Evolutionary conservation across 2,888 invertebrate species (phyloP), one percentile per base, ranked within the genome.

Genomic region (Drosophila mercatorum): DNA sequence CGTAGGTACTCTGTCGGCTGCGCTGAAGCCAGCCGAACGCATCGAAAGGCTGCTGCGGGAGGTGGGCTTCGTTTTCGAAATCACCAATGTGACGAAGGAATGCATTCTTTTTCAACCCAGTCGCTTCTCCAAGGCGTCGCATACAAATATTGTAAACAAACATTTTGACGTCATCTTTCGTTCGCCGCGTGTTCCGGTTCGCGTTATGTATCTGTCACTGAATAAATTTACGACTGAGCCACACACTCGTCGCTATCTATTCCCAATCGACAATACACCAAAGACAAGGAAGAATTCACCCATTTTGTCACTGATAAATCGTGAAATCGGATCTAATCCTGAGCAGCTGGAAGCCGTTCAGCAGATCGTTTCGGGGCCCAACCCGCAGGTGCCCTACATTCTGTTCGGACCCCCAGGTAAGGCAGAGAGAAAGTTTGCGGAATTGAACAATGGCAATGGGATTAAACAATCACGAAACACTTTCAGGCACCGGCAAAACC

Each of bases 331-430:
- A 52, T 75, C 78, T 0, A 96, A 96, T 91, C 72, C 88, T 0
- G 94, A 95, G 80, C 96, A 97, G 86, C 93, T 93, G 75, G 93
- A 93, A 61, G 96, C 96, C 0, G 95, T 97, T 1, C 90, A 93
- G 57, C 95, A 96, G 82, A 96, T 97, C 63, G 86, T 96, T 6
- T 93, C 94, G 22, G 95, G 95, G 11, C 94, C 95, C 1, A 94
- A 95, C 1, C 93, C 94, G 14, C 94, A 94, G 2, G 94, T 94
- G 2, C 98, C 98, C 0, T 98, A 97, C 88, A 94, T 97, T 40
- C 94, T 98, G 59, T 97, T 96, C 93, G 98, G 98, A 14, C 98
- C 98, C 41, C 97, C 98, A 53, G 98, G 97, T 72, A 96, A 68
- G 80, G 1, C 3, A 12, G 17, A 34, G 17, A 0, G 36, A 36